Base-by-base conservation (phyloP, 92 coral and sea anemone species). In the Desmophyllum pertusum region DNA sequence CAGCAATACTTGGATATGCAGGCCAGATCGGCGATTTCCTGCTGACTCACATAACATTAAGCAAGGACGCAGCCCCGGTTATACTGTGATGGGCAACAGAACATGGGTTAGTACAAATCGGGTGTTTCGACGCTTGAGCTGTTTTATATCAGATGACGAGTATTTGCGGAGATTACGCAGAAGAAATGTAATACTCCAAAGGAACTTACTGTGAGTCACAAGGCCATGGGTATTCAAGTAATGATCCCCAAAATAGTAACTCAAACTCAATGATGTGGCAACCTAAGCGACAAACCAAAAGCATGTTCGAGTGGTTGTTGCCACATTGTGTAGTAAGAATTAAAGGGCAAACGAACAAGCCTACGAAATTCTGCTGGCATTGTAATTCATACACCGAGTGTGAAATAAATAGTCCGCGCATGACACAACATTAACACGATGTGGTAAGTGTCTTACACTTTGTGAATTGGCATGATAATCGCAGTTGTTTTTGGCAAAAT, bases 1-100 rank as follows among this genome's bases (percentile, higher is more conserved):
- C 62, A 94, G 96, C 83, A 80, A n/a, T n/a, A 92, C 53, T 57
- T 94, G 71, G 92, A n/a, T n/a, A 80, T 33, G 86, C 93, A 6
- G 94, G 98, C 3, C 78, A 86, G 96, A 92, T 2, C 76, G 98
- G 9, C 95, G 98, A n/a, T n/a, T n/a, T n/a, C n/a, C n/a, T n/a
- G n/a, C n/a, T n/a, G n/a, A n/a, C n/a, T n/a, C n/a, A n/a, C n/a
- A n/a, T n/a, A n/a, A n/a, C n/a, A n/a, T n/a, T n/a, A n/a, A n/a
- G n/a, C n/a, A n/a, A n/a, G n/a, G n/a, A n/a, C n/a, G n/a, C n/a
- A n/a, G n/a, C n/a, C n/a, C n/a, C n/a, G n/a, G n/a, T n/a, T n/a
- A n/a, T n/a, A n/a, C n/a, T n/a, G n/a, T n/a, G n/a, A n/a, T n/a
- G n/a, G n/a, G n/a, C n/a, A n/a, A n/a, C n/a, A n/a, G n/a, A n/a